Evolutionary conservation across 1,140 invertebrate genomes (phyloP).

Genomic region (Melitaea cinxia): DNA sequence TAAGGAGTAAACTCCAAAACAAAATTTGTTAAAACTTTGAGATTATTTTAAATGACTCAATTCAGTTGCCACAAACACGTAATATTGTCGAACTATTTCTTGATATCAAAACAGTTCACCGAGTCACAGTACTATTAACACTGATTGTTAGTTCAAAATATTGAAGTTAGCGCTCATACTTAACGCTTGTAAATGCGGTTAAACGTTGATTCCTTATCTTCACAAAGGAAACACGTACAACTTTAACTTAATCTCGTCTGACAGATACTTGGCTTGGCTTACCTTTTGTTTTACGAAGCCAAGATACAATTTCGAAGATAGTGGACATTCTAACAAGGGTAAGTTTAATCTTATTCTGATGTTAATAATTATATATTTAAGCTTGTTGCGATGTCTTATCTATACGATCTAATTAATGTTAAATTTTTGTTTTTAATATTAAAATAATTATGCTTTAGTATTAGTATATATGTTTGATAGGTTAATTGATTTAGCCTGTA

Average conservation of each 20-base stretch:
- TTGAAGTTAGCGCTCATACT: background rate
- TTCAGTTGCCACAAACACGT: too few species aligned
- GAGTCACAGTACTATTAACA: background rate
- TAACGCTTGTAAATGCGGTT: slow-evolving; percentile 15
- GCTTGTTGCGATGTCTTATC: background rate
- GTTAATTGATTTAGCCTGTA: too few species aligned
- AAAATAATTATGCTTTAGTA: too few species aligned
- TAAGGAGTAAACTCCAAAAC: too few species aligned
- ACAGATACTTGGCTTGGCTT: slow-evolving; percentile 24
- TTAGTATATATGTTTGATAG: too few species aligned
- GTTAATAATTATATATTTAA: background rate
- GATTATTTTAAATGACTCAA: too few species aligned
- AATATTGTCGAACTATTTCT: background rate
- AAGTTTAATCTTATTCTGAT: slow-evolving; percentile 17
- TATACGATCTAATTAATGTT: too few species aligned
- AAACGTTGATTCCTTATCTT: slow-evolving; percentile 19
- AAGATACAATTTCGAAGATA: slow-evolving; percentile 16
- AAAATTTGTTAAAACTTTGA: too few species aligned
- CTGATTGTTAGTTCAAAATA: background rate
- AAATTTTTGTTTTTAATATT: too few species aligned
- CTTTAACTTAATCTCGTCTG: slow-evolving; percentile 23
- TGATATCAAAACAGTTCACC: background rate
- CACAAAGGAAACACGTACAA: slow-evolving; percentile 21
- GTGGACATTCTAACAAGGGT: slow-evolving; percentile 18
- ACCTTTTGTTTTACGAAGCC: slow-evolving; percentile 17